These are phyloP conservation scores for Leucopsar rothschildi DNA, from an alignment of 2,113 vertebrate species.

Conservation along the genomic window DNA sequence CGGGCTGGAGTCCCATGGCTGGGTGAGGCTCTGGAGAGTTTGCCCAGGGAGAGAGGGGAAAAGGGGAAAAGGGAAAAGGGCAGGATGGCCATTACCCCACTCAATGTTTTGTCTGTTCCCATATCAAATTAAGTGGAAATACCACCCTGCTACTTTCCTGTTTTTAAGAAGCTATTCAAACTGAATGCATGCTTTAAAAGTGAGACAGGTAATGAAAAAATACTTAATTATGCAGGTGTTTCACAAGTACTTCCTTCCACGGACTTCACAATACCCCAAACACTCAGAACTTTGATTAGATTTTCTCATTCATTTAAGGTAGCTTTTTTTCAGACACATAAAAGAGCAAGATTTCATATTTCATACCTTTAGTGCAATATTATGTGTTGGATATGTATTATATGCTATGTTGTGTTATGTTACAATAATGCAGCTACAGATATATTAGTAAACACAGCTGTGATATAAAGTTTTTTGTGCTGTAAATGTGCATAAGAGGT, in stretches of 20 bases:
- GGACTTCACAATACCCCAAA: neutral
- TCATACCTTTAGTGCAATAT: neutral
- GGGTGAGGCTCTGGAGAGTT: neutral
- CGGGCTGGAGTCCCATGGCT: fast-evolving
- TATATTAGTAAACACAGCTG: neutral
- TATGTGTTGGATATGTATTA: neutral
- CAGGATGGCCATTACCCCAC: neutral
- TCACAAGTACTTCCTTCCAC: neutral
- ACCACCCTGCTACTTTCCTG: neutral
- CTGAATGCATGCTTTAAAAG: neutral
- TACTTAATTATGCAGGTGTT: neutral
- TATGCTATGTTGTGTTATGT: neutral
- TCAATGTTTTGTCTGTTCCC: neutral
- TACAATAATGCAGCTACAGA: neutral
- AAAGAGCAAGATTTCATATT: neutral
- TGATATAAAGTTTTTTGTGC: neutral
- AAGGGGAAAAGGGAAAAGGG: neutral
- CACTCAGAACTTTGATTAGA: neutral
- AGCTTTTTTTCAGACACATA: neutral
- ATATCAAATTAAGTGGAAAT: neutral
- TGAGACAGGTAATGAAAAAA: neutral
- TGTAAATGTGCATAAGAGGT: neutral
- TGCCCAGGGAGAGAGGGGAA: neutral
- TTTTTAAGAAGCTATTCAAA: neutral
- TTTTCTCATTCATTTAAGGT: neutral